These are phyloP conservation scores for Drosophila serrata DNA, from an alignment of 1,140 invertebrate genomes.

Conservation along the genomic window DNA sequence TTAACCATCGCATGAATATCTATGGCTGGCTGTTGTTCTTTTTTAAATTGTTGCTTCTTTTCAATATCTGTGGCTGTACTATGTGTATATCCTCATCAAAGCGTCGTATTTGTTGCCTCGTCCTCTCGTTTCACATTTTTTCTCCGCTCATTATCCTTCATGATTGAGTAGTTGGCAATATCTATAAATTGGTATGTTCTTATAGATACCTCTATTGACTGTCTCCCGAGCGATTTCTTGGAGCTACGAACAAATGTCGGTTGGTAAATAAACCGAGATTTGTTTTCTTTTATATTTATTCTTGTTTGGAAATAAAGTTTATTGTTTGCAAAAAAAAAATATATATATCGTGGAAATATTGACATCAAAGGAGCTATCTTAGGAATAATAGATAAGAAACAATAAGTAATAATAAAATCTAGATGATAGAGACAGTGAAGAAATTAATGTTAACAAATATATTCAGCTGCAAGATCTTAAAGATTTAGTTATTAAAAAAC, in stretches of 20 bases:
- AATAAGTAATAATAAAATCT: neutral
- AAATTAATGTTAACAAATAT: neutral
- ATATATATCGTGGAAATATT: slow-evolving; percentile 28
- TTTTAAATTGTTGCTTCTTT: slow-evolving; percentile 51
- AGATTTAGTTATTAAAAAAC: neutral
- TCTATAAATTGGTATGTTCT: slow-evolving; percentile 52
- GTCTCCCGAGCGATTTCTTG: slow-evolving; percentile 20
- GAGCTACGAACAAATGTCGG: slow-evolving; percentile 35
- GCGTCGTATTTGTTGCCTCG: slow-evolving; percentile 39
- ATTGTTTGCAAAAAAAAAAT: slow-evolving; percentile 36
- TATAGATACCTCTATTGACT: slow-evolving; percentile 43
- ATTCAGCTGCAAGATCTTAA: neutral
- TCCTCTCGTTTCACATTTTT: slow-evolving; percentile 27
- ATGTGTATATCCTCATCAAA: slow-evolving; percentile 37
- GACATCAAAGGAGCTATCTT: slow-evolving; percentile 5
- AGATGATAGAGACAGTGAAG: neutral
- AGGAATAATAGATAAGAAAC: neutral
- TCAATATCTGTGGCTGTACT: slow-evolving; percentile 27
- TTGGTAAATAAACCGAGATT: slow-evolving; percentile 42
- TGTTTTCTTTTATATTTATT: neutral
- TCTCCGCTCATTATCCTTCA: slow-evolving; percentile 34
- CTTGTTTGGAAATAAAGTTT: slow-evolving; percentile 26
- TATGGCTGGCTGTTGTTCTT: slow-evolving; percentile 44
- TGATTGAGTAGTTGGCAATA: slow-evolving; percentile 46
- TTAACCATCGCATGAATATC: slow-evolving; percentile 36